Conservation (phyloP, 2,888 invertebrate species). For the Onthophagus sagittarius region DNA sequence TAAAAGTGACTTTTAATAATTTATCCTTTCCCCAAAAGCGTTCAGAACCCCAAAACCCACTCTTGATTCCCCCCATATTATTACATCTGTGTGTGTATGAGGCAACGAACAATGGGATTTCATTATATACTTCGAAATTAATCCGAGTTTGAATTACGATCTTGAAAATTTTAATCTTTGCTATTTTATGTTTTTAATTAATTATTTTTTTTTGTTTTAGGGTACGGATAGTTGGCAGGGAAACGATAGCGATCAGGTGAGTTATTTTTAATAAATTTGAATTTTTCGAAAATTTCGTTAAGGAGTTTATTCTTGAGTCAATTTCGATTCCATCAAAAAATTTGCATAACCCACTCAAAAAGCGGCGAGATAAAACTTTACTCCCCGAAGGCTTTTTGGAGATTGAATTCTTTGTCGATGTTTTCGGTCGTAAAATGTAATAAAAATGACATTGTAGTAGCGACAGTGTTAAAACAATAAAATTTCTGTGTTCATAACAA, state of each 20-base stretch:
- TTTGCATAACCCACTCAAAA: neutral
- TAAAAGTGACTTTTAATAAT: neutral
- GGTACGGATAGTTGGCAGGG: constrained; percentile 61
- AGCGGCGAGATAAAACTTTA: neutral
- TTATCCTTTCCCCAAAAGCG: neutral
- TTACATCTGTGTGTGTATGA: neutral
- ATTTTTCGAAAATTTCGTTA: no score
- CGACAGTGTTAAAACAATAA: no score
- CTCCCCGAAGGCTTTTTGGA: neutral
- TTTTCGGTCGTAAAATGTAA: neutral
- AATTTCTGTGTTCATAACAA: neutral
- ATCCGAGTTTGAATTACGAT: neutral
- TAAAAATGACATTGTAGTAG: neutral
- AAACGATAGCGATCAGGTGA: constrained; percentile 59
- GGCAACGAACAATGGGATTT: neutral
- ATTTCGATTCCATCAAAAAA: neutral
- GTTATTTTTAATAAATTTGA: constrained; percentile 26
- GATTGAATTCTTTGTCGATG: neutral
- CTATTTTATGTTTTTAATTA: neutral
- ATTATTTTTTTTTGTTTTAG: constrained; percentile 49
- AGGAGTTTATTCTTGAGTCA: neutral
- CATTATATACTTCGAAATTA: neutral
- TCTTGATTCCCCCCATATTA: no score
- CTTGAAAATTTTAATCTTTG: neutral
- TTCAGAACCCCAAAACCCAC: no score